Base-by-base conservation (phyloP, 2,888 invertebrate species). In the Dorcus parallelipipedus region DNA sequence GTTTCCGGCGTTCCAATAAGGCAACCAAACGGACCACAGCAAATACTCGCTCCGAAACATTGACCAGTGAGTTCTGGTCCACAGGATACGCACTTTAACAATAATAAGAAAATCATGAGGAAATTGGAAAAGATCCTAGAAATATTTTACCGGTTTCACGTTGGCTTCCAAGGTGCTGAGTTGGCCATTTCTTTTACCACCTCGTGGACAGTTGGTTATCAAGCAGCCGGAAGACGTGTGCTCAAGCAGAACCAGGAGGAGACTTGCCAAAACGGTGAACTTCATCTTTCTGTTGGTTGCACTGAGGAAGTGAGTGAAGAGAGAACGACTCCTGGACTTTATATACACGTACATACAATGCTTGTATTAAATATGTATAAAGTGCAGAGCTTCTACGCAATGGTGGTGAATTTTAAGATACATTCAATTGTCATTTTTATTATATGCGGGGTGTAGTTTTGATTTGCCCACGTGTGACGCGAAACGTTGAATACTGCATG, bases 121-220 rank as follows among this genome's bases (percentile, higher is more conserved):
- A 14, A 14, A 14, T 14, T 14, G 20, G 20, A 20, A 20, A 20
- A 20, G 20, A 14, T 20, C 2, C 3, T 33, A 33, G 26, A 7
- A 33, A 33, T 33, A 33, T 33, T 33, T 77, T 75, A 83, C 83
- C 71, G 80, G 80, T 75, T 81, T 79, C 3, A 79, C 70, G 49
- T 76, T 73, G 41, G 68, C 72, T 3, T 63, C 50, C 3, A 70
- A 62, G 9, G 26, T 72, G 58, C 39, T 70, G 66, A 64, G 75
- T 71, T 68, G 78, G 56, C 78, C 78, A 60, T 76, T 77, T 58
- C 86, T 73, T 73, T 86, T 86, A 1, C 86, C 86, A 3, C 86
- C 87, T 20, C 84, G 80, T 1, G 87, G 87, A 74, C 87, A 87
- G 73, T 87, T 87, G 6, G 86, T 83, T 58, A 87, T 86, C 65